Base-by-base conservation (phyloP, 2,888 invertebrate genomes). In the Pimpla rufipes region DNA sequence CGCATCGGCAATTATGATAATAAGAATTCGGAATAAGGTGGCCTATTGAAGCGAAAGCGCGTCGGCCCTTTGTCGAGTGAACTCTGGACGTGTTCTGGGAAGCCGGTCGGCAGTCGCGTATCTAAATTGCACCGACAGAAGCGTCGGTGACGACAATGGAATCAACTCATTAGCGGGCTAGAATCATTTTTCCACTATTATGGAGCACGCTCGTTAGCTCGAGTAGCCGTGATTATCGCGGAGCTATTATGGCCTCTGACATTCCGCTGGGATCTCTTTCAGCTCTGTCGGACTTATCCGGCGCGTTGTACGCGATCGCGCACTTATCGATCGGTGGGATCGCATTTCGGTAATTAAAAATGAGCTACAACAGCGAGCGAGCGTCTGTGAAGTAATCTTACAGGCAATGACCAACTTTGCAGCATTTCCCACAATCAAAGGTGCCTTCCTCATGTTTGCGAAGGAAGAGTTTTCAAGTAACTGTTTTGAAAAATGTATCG, bases 81-180 rank as follows among this genome's bases (percentile, higher is more conserved):
- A 47, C 4, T 47, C 0, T 5, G 6, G 16, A n/a, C 16, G n/a
- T 0, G 21, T 0, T 11, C 5, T 11, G 21, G 4, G 10, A 55
- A 55, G 47, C n/a, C 23, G 3, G 23, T 1, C n/a, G n/a, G 52
- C 4, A 55, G 52, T 4, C 23, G 11, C 55, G 55, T 55, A 18
- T 6, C 29, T 35, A 35, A 59, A 2, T 59, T 35, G 13, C 35
- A 35, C 1, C n/a, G 29, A 16, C n/a, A n/a, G 29, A 57, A 59
- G 7, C 64, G 50, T 59, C 68, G 50, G 45, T 40, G 57, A 62
- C 70, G 70, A 81, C 71, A 66, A 76, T 71, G 45, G 71, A 71
- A 47, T 76, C 76, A 62, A 81, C 45, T 71, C 76, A 81, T 70
- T 76, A 37, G 21, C 18, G n/a, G 57, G 42, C 35, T 35, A 55